Evolutionary conservation across 1,140 invertebrate species (phyloP).

Genomic region (Stegodyphus mimosarum): DNA sequence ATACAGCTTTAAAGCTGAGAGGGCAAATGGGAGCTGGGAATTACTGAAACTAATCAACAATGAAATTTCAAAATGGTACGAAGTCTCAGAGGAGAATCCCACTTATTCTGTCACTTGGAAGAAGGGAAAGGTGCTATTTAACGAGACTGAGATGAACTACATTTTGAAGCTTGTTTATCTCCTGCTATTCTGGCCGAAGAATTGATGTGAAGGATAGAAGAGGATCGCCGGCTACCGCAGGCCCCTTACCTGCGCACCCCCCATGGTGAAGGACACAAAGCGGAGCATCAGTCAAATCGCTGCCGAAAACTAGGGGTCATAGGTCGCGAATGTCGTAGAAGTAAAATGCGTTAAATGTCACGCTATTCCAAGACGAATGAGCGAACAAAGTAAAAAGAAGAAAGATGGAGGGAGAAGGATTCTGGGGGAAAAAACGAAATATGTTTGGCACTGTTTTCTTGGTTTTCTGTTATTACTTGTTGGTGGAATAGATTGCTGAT

Average conservation of each 20-base stretch:
- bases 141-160: constrained; percentile 38
- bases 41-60: too few relatives aligned
- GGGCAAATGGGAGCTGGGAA: too few relatives aligned
- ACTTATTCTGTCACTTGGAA: background rate
- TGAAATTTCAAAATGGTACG: too few relatives aligned
- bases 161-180: constrained; percentile 19
- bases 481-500: too few relatives aligned
- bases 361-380: constrained; percentile 3
- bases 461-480: too few relatives aligned
- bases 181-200: background rate
- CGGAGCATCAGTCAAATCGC: background rate
- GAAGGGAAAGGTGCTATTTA: constrained; percentile 24
- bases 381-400: background rate
- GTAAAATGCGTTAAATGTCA: constrained; percentile 51
- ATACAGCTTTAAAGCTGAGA: too few relatives aligned
- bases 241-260: background rate
- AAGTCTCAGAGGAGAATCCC: too few relatives aligned
- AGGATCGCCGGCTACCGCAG: background rate
- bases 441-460: too few relatives aligned
- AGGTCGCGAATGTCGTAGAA: constrained; percentile 19
- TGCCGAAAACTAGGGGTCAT: constrained; percentile 32
- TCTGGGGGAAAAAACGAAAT: too few relatives aligned
- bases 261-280: background rate
- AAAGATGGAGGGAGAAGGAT: too few relatives aligned
- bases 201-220: background rate